Percentiles rank a stretch among this genome's conserved stretches.
Conservation (phyloP, 2,888 invertebrate genomes). For the Hoplodrina blanda region DNA sequence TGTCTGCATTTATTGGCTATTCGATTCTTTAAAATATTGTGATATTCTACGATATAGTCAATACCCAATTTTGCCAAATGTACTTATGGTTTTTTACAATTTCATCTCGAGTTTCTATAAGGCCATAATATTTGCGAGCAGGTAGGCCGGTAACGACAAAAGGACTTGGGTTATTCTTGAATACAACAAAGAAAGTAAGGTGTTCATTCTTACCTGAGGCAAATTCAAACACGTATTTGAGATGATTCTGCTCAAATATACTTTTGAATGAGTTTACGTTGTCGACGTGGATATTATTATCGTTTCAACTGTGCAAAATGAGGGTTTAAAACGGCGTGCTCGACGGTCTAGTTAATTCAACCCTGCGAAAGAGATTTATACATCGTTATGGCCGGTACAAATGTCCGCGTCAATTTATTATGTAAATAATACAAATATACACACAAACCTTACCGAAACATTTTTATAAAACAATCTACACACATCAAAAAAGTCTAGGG, state of each 20-base stretch:
- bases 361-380: slow-evolving; percentile 31
- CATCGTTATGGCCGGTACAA: slow-evolving; percentile 40
- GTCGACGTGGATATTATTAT: slow-evolving; percentile 22
- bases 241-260: slow-evolving; percentile 31
- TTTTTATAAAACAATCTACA: slow-evolving; percentile 56
- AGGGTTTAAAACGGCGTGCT: slow-evolving; percentile 31
- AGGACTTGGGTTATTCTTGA: slow-evolving; percentile 54
- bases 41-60: slow-evolving; percentile 47
- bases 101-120: slow-evolving; percentile 56
- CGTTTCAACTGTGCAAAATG: slow-evolving; percentile 33
- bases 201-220: slow-evolving; percentile 65
- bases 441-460: slow-evolving; percentile 34
- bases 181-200: slow-evolving; percentile 65
- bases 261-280: slow-evolving; percentile 24
- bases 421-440: slow-evolving; percentile 57
- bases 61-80: slow-evolving; percentile 55
- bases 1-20: slow-evolving; percentile 14
- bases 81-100: slow-evolving; percentile 53
- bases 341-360: slow-evolving; percentile 31
- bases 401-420: slow-evolving; percentile 57
- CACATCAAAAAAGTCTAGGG: no score
- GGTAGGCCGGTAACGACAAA: slow-evolving; percentile 63
- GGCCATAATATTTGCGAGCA: slow-evolving; percentile 58
- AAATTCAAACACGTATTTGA: slow-evolving; percentile 55
- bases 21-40: slow-evolving; percentile 47